Evolutionary conservation across 2,797 vertebrate species (phyloP), one percentile per base, ranked within the genome.

Genomic region (Toxotes lorentzi): DNA sequence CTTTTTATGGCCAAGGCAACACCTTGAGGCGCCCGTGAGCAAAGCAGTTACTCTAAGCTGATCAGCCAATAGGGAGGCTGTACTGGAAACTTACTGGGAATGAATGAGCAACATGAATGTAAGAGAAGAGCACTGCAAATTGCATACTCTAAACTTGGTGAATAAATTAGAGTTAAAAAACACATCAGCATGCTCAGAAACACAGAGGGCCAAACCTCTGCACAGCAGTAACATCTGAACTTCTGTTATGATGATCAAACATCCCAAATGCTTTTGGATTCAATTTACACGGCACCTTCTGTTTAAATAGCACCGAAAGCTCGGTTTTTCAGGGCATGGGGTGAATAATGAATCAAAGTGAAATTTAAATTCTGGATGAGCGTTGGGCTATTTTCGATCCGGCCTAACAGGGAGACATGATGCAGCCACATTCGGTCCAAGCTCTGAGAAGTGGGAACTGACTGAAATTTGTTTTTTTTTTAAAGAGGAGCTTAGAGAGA

Each of bases 291-390:
- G 23, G 6, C 21, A 35, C 11, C 21, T 75, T 54, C 30, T 45
- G n/a, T 71, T 83, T 72, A 65, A 78, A 71, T 17, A 48, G 24
- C 34, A 60, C 11, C 69, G 45, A 79, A 53, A 56, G 16, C 5
- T 32, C 0, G 0, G 48, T 38, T 35, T 59, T 69, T 41, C 5
- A 17, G 58, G 14, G 32, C 24, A 61, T 16, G 61, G 68, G 34
- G 61, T 79, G 61, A 85, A 79, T 71, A 78, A 86, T 86, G 51
- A 70, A 85, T 83, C 63, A 84, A 79, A 86, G 69, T 45, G 35
- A 78, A 72, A 81, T 78, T 67, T 35, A 32, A 70, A 75, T 76
- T 75, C 56, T 76, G 66, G 13, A 56, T 38, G 41, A 66, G 61
- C 47, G 61, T 70, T 64, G 2, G 59, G 32, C 10, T 53, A 23